Evolutionary conservation across 2,113 vertebrate species (phyloP).

Genomic region (Callaeas wilsoni): DNA sequence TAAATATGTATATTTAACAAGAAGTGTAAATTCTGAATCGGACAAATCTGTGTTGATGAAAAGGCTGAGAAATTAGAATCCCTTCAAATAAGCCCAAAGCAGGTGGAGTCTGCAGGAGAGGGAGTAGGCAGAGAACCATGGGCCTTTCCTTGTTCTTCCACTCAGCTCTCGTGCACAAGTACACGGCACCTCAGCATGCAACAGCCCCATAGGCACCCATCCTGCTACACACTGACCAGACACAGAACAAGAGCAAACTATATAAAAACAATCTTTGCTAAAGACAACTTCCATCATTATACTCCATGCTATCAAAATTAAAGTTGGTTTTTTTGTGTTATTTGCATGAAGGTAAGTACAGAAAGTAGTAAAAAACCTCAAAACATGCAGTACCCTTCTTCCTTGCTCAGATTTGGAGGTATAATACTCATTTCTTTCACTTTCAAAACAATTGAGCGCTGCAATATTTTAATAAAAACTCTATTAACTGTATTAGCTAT

Average conservation of each 20-base stretch:
- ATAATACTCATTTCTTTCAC: not conserved
- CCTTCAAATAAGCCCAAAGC: not conserved
- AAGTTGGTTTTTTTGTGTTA: not conserved
- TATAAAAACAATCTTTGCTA: not conserved
- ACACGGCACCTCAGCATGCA: not conserved
- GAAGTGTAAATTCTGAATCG: not conserved
- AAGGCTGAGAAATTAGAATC: not conserved
- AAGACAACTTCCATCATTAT: not conserved
- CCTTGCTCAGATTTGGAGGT: not conserved
- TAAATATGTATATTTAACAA: not conserved
- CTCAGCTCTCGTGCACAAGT: rapidly evolving
- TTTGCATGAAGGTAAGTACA: not conserved
- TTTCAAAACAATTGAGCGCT: not conserved
- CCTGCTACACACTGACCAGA: not conserved
- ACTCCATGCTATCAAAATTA: not conserved
- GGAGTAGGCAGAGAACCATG: rapidly evolving
- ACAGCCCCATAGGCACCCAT: not conserved
- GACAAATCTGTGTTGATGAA: not conserved
- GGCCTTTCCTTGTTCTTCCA: not conserved
- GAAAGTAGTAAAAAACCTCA: not conserved
- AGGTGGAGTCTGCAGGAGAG: not conserved
- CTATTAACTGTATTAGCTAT: not conserved
- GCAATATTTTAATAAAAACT: not conserved
- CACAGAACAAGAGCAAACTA: not conserved
- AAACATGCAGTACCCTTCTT: not conserved